Evolutionary conservation across 1,140 invertebrate species (phyloP).

Genomic region (Phymorhynchus buccinoides): DNA sequence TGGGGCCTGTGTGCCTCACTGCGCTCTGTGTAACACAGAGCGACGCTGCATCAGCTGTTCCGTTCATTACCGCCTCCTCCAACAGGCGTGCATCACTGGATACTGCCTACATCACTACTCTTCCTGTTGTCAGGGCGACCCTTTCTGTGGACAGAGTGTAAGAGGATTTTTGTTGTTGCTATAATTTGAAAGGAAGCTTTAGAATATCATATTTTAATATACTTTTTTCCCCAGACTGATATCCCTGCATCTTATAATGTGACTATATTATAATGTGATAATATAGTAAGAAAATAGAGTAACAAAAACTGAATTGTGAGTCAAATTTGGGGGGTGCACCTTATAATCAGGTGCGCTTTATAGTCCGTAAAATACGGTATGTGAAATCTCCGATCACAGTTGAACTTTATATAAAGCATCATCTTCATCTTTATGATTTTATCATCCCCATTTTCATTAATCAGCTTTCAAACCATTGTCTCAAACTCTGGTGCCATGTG

Average conservation of each 20-base stretch:
- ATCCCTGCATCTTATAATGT: not conserved
- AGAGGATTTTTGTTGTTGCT: not conserved
- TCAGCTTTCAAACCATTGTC: no score
- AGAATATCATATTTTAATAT: not conserved
- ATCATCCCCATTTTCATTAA: no score
- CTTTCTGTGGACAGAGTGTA: conserved; percentile 37
- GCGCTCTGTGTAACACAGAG: conserved; percentile 49
- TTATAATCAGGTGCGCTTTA: no score
- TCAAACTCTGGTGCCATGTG: no score
- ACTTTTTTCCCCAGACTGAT: not conserved
- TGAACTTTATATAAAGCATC: no score
- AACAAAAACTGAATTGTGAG: no score
- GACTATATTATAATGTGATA: not conserved
- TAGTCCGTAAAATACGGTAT: no score
- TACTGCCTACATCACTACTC: conserved; percentile 34
- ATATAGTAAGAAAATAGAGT: not conserved
- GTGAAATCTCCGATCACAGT: no score
- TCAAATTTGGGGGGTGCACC: not conserved
- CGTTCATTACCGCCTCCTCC: conserved; percentile 45
- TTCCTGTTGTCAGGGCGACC: conserved; percentile 41
- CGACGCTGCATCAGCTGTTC: conserved; percentile 53
- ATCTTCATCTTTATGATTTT: no score
- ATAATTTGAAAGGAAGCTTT: conserved; percentile 5
- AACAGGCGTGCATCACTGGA: conserved; percentile 48
- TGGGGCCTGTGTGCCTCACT: conserved; percentile 55